Base-by-base conservation (phyloP, 1,140 invertebrate genomes). In the Hetaerina americana region DNA sequence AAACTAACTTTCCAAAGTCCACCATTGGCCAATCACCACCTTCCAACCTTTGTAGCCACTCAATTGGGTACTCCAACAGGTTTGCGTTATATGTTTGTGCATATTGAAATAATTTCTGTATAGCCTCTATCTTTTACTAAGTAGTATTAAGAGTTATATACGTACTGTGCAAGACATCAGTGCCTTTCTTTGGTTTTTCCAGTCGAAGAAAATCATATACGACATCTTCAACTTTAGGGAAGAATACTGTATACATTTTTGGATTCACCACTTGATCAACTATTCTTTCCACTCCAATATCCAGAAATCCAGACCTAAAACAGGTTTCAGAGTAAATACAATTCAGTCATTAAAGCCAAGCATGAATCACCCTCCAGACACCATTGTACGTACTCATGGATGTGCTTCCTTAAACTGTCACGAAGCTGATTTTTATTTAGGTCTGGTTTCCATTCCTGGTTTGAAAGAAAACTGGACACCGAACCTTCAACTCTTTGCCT, bases 221-320 rank as follows among this genome's bases (percentile, higher is more conserved):
- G 12, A 94, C 87, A 77, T 95, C 91, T 81, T 95, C 93, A 68
- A 97, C 93, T 84, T 93, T 89, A 6, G 94, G 92, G 77, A 93
- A 88, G 78, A 97, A 95, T 1, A 94, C 86, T 8, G 88, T 87
- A 27, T 81, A 77, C 5, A 96, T 90, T 84, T 96, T 96, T 3
- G 94, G 93, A 81, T 96, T 95, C 0, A 97, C 93, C 0, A 96
- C 93, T 85, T 97, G 95, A 80, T 97, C 94, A 0, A 97, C 93
- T 73, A 98, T 95, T 75, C 94, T 86, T 79, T 96, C 94, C 5
- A 97, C 91, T 25, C 95, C 95, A 83, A 81, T 88, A 73, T 90
- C 87, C 73, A 95, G 81, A 81, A 92, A 92, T 66, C 90, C 90
- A 73, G 90, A 89, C 77, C 92, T 94, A 81, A 66, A 85, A 83